phyloP scores from a whole-genome alignment of 2,797 vertebrate species.

The Melanotaenia pygmaea region DNA sequence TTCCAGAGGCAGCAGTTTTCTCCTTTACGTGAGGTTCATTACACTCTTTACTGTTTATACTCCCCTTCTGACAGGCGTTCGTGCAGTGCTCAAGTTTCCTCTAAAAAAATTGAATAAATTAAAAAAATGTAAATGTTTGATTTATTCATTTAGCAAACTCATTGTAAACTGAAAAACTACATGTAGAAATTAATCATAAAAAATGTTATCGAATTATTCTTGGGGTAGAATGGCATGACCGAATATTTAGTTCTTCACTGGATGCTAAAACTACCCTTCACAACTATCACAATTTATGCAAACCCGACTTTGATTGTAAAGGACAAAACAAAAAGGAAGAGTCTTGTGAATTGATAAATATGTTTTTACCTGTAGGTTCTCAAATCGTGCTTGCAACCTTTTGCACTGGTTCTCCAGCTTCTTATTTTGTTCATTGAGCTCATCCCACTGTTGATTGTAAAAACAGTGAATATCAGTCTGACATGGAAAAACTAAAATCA shows the following conservation, averaged over 20 bases:
- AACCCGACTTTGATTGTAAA: not conserved
- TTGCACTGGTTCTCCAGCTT: constrained; percentile 86
- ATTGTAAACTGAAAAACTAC: not conserved
- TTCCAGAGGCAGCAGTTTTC: constrained; percentile 67
- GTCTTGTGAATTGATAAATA: not conserved
- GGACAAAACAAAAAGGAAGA: not conserved
- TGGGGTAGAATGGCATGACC: not conserved
- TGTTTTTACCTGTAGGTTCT: constrained; percentile 89
- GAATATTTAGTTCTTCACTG: not conserved
- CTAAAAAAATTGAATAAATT: constrained; percentile 59
- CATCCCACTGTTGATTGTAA: constrained; percentile 81
- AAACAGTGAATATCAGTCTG: constrained; percentile 2
- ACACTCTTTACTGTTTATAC: constrained; percentile 53
- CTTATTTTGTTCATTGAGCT: constrained; percentile 86
- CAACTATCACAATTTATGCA: not conserved
- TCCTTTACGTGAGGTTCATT: constrained; percentile 79
- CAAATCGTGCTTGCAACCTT: constrained; percentile 88
- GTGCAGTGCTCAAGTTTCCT: constrained; percentile 84
- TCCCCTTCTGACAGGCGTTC: constrained; percentile 70
- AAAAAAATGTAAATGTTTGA: not conserved
- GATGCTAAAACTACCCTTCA: not conserved
- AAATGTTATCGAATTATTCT: not conserved
- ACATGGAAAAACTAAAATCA: not conserved
- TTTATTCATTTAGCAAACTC: not conserved
- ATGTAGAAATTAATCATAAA: not conserved